Base-by-base conservation (phyloP, 2,888 invertebrate genomes). In the Drymonia ruficornis region DNA sequence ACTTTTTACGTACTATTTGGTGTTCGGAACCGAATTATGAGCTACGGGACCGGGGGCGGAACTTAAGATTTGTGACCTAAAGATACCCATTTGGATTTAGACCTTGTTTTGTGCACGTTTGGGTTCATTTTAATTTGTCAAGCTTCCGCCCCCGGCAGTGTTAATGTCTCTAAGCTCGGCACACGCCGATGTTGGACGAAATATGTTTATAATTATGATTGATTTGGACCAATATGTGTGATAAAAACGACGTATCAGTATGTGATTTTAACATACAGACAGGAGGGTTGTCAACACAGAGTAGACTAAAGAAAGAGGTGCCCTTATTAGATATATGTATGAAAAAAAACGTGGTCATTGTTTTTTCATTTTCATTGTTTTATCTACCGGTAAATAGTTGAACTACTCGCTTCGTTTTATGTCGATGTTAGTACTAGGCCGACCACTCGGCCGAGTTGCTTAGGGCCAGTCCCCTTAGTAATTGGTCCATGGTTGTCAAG, bases 1-100 rank as follows among this genome's bases (percentile, higher is more conserved):
- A n/a, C n/a, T n/a, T n/a, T 87, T 89, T 47, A 89, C 83, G 74
- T 78, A 79, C 90, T 90, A 91, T 76, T 87, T 91, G 89, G 91
- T 91, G 90, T 91, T 89, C 73, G 78, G 74, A 83, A 83, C 80
- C 87, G 83, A 87, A 82, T 84, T 79, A 79, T 72, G 70, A 72
- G 74, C 84, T 73, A 65, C 59, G 66, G 65, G 56, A 70, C 65
- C 70, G 76, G 68, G 71, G 71, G 72, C 72, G 71, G 67, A 63
- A 68, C 68, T 59, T 63, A 59, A 58, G 52, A 67, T 45, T 72
- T 74, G 71, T 70, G 74, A 69, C 62, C 55, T 59, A 56, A 55
- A 55, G 4, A 61, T 56, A 59, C n/a, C n/a, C n/a, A n/a, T 56
- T 63, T 54, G 54, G 60, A 52, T 49, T 13, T 19, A 50, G 19